phyloP scores from a whole-genome alignment of 2,113 vertebrate genomes.

The Marmota monax region DNA sequence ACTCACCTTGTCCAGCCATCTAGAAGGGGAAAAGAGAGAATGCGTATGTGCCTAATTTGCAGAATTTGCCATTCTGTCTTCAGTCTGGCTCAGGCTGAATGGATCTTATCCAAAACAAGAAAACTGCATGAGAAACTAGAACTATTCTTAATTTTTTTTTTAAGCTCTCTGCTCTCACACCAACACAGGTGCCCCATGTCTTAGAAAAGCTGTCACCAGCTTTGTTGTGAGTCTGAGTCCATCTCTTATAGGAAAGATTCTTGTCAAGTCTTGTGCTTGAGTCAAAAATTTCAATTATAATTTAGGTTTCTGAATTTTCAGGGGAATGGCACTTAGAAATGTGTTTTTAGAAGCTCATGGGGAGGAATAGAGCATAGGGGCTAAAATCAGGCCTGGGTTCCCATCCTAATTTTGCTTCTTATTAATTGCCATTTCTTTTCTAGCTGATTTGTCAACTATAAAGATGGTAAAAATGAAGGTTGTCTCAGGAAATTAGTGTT shows the following conservation, averaged over 20 bases:
- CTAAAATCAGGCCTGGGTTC: neutral
- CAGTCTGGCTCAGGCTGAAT: neutral
- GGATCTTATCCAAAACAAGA: neutral
- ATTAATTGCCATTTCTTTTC: neutral
- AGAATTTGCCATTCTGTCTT: neutral
- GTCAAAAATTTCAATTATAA: neutral
- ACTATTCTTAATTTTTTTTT: neutral
- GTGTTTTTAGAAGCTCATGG: neutral
- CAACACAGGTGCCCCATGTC: rapidly evolving
- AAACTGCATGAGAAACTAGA: neutral
- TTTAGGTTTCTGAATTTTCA: neutral
- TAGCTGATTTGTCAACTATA: neutral
- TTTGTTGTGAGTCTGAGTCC: neutral
- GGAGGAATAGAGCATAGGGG: neutral
- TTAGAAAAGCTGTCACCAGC: neutral
- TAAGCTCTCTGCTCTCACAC: neutral
- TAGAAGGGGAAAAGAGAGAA: neutral
- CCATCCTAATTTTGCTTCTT: neutral
- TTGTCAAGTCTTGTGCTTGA: neutral
- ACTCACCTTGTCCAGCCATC: neutral
- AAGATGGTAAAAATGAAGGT: neutral
- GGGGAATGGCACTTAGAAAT: neutral
- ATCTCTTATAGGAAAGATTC: neutral
- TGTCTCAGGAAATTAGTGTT: neutral
- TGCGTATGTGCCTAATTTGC: neutral